These are phyloP conservation scores for Volucella bombylans DNA, from an alignment of 2,888 invertebrate species.

Conservation along the genomic window DNA sequence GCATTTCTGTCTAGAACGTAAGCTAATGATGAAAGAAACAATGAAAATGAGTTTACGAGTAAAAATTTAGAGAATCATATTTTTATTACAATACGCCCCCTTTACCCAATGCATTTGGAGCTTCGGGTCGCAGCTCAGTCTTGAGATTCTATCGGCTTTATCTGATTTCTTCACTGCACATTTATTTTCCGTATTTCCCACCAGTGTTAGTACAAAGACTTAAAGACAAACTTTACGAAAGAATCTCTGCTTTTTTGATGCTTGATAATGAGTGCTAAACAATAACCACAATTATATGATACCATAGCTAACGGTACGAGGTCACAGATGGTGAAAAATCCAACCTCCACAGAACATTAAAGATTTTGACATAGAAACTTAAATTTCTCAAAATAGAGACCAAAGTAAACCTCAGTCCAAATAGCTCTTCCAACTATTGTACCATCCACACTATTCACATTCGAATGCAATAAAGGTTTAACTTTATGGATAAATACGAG, in stretches of 20 bases:
- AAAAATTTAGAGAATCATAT: too few species aligned
- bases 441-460: not conserved
- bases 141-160: too few species aligned
- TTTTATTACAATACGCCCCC: too few species aligned
- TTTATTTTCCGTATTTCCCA: too few species aligned
- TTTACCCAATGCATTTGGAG: too few species aligned
- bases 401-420: not conserved
- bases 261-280: conserved; percentile 1
- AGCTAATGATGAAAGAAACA: too few species aligned
- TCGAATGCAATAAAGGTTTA: conserved; percentile 1
- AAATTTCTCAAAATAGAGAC: not conserved
- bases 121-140: too few species aligned
- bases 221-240: conserved; percentile 16
- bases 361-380: conserved; percentile 51
- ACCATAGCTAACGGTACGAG: not conserved
- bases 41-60: too few species aligned
- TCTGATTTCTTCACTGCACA: too few species aligned
- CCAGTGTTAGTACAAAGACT: too few species aligned
- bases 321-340: conserved; percentile 6
- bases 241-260: not conserved
- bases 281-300: conserved; percentile 12
- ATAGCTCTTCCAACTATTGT: not conserved
- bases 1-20: too few species aligned
- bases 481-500: conserved; percentile 11
- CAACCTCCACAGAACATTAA: conserved; percentile 19